Evolutionary conservation across 2,888 invertebrate genomes (phyloP).

Genomic region (Gordius sp.): DNA sequence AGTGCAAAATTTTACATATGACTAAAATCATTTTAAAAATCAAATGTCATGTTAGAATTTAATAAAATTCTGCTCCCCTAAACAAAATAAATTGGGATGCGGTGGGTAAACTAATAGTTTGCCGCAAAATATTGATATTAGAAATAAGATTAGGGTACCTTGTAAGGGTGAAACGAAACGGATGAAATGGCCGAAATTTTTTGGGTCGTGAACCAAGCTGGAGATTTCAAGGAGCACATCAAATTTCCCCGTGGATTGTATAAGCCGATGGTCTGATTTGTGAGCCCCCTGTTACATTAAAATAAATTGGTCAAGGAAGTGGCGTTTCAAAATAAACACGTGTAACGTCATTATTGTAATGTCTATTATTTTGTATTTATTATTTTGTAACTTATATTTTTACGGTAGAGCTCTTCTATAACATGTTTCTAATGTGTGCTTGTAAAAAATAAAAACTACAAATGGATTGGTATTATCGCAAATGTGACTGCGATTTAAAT

Average conservation of each 20-base stretch:
- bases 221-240: conserved; percentile 1
- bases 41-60: too few relatives aligned
- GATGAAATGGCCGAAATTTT: background rate
- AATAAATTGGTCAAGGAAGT: background rate
- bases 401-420: too few relatives aligned
- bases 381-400: too few relatives aligned
- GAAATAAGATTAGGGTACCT: background rate
- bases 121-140: background rate
- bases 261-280: background rate
- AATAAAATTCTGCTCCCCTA: background rate
- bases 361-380: too few relatives aligned
- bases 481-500: too few relatives aligned
- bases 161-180: background rate
- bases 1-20: too few relatives aligned
- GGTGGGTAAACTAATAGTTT: background rate
- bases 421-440: too few relatives aligned
- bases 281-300: background rate
- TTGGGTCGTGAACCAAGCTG: background rate
- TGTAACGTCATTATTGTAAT: too few relatives aligned
- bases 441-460: too few relatives aligned
- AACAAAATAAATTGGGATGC: background rate
- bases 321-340: too few relatives aligned
- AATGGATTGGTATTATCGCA: too few relatives aligned
- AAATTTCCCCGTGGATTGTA: conserved; percentile 14
- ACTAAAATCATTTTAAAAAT: too few relatives aligned